Evolutionary conservation across 2,888 invertebrate genomes (phyloP), one percentile per base, ranked within the genome.

Genomic region (Rotaria magnacalcarata): DNA sequence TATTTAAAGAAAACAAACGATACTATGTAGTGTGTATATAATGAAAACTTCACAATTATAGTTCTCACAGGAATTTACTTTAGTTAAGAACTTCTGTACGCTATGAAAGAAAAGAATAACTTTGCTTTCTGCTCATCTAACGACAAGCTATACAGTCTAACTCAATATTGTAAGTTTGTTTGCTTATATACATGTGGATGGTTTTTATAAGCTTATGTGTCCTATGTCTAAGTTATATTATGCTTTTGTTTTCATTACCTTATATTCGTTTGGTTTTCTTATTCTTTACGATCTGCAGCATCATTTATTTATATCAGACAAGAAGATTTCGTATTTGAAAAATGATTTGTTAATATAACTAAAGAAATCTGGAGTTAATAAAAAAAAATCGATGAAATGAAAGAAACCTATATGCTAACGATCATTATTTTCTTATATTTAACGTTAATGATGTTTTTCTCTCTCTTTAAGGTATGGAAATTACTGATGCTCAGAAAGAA

Each of bases 401-500:
- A 52, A 52, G 16, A 52, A 21, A 21, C 21, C 21, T 56, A 5
- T 21, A 19, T 56, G 21, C 56, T 56, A 21, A 56, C 7, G 56
- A 56, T 56, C 8, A 14, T 50, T 50, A 50, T 50, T 50, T 50
- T 50, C 14, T 50, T 3, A 24, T 24, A 16, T 56, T 24, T 19
- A 54, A 54, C 52, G 11, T 14, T 11, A 54, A 54, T 16, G 11
- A 67, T 67, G 16, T 67, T 6, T 34, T 67, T 14, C 8, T 41
- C 34, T 16, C 4, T 41, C 14, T 34, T 67, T 41, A 67, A 67
- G 56, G 84, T n/a, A 86, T 75, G 27, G 85, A 84, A 58, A 84
- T 86, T 27, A 41, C 47, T 34, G 86, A 86, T 85, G 84, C 84
- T 34, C 60, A 52, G 10, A 85, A 85, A 85, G 86, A 86, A 84